Percentiles rank a stretch among this genome's conserved stretches.
Evolutionary conservation across 2,113 vertebrate species (phyloP).

Genomic region (Corvus hawaiiensis): DNA sequence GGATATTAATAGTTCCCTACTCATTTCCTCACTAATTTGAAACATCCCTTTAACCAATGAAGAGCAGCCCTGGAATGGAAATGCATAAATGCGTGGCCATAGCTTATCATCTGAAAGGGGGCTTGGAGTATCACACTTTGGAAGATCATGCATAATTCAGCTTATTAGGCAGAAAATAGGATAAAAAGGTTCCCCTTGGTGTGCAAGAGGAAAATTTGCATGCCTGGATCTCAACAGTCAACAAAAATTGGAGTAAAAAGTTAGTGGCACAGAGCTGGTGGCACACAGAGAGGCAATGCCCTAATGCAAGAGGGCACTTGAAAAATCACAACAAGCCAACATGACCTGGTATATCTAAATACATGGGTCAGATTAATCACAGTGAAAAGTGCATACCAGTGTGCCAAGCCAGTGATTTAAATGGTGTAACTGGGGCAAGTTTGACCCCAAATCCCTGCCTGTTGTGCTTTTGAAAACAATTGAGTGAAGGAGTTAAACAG

Average conservation of each 20-base stretch:
- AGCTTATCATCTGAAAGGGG: background rate
- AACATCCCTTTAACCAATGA: background rate
- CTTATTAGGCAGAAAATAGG: background rate
- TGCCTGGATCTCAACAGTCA: background rate
- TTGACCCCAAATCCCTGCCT: background rate
- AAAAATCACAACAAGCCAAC: background rate
- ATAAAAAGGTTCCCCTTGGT: background rate
- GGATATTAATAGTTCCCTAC: background rate
- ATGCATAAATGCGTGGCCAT: background rate
- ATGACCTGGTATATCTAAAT: background rate
- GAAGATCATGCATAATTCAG: background rate
- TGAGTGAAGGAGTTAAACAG: background rate
- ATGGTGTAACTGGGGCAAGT: background rate
- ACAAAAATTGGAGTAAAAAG: background rate
- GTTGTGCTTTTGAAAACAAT: background rate
- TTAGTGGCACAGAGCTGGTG: background rate
- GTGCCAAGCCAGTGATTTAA: background rate
- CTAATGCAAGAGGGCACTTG: background rate
- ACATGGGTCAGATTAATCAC: background rate
- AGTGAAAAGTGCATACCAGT: background rate
- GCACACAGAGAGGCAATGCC: background rate
- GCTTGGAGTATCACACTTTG: background rate
- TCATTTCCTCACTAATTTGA: slow-evolving; percentile 21
- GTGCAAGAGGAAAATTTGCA: background rate
- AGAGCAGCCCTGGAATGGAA: background rate